Evolutionary conservation across 2,797 vertebrate species (phyloP), one percentile per base, ranked within the genome.

Genomic region (Amblyraja radiata): DNA sequence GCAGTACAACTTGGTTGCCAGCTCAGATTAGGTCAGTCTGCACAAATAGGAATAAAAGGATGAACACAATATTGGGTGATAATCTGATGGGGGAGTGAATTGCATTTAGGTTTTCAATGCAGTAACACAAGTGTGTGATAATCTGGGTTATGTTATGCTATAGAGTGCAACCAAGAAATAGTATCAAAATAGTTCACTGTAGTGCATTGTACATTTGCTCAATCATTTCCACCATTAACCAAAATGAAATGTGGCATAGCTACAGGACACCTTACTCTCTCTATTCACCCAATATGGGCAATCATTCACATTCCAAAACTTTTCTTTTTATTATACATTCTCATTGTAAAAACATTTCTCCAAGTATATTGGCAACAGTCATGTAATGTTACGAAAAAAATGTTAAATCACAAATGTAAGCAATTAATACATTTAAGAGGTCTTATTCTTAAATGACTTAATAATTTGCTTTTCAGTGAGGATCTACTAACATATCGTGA

Each of bases 201-300:
- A 92, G 90, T 92, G 90, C 90, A 92, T 92, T 39, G 28, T 46
- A 92, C 68, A 92, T 25, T 32, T 74, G 23, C 23, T 58, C 71
- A 92, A 39, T 54, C 76, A 76, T 76, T 58, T 46, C 71, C 68
- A 92, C 18, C 28, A 71, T 92, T 92, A 39, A 92, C 23, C 36
- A 76, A 92, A 91, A 74, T 91, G 76, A 71, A 92, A 92, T 54
- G 68, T 18, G 23, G 92, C 71, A 76, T 28, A 92, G 54, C 90
- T 93, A 94, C 5, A 95, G 94, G 94, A 94, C 68, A 93, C 68
- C 93, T 88, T 94, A 58, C 58, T 14, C 36, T 83, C 54, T 83
- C 54, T 83, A 93, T 93, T 94, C 94, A 94, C 95, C 96, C 96
- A 96, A 95, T 95, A 95, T 96, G 96, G 95, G 95, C 6, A 93